Evolutionary conservation across 2,797 vertebrate genomes (phyloP), one percentile per base, ranked within the genome.

Genomic region (Pteropus rufus): DNA sequence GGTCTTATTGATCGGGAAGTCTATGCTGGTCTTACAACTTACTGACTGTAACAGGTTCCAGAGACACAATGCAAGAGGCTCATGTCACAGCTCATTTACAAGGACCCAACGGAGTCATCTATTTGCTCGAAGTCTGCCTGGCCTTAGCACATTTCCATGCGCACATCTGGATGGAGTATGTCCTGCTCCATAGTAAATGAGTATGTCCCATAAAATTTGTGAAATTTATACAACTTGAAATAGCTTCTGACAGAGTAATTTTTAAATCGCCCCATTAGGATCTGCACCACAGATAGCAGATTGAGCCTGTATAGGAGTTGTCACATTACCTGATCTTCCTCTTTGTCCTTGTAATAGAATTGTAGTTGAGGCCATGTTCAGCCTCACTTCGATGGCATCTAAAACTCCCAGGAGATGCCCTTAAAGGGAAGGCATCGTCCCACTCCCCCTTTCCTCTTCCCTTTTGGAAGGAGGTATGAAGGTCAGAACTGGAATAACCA

Each of bases 251-350:
- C 80, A 89, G 83, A 79, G 52, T 83, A 10, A 87, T 91, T 94
- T 96, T 86, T 93, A 95, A 87, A 89, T 83, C 84, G 76, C 24
- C 19, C 70, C 29, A 72, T 95, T 80, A 95, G 72, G 60, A 88
- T 36, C 36, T 4, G 44, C 39, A 41, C 31, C 73, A 15, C 21
- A 36, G n/a, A 54, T 7, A 65, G 73, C 14, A 29, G 39, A 58
- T 34, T 18, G 19, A 49, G 26, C 52, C 29, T 54, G n/a, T 4
- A 0, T 10, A 39, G n/a, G 34, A 3, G 2, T 10, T 60, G 52
- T 54, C 60, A 46, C 24, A 2, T 79, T 70, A 44, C 23, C 19
- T 73, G 31, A 10, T 41, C 54, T 86, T 67, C 31, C 56, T 82
- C 77, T 94, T 34, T 62, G n/a, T 49, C 19, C 29, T 58, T 52